Evolutionary conservation across 2,113 vertebrate species (phyloP), one percentile per base, ranked within the genome.

Genomic region (Colossoma macropomum): DNA sequence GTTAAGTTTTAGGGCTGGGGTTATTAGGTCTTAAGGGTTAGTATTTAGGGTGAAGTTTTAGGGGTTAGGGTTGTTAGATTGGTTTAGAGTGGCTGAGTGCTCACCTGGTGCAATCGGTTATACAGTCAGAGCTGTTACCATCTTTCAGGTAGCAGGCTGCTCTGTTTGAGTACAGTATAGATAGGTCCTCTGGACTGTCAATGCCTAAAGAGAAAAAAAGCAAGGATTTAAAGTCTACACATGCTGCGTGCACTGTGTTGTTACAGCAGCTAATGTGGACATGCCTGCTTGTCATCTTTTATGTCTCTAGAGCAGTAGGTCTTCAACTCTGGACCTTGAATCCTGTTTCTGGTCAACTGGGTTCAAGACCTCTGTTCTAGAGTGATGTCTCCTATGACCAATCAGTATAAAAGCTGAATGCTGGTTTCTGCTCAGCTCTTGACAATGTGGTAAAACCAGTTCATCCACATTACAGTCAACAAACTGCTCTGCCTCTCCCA

Each of bases 21-120:
- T 27, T 65, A 8, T 56, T 25, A 62, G n/a, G 9, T 25, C 10
- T 62, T 16, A 65, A 2, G 34, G 13, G 21, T 9, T 16, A 34
- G 50, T 73, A 3, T 70, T 17, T 80, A 65, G 16, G 41, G 41
- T 6, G 41, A 1, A 11, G 9, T 45, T 45, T 45, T 45, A 45
- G 41, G 32, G 41, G 54, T 19, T 25, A 19, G 60, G 38, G 48
- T 2, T 10, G 60, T 77, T 45, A 41, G 32, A 16, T 7, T 5
- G 7, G 63, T 66, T 65, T 6, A 27, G 25, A 16, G 13, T 65
- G 62, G 25, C 12, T 65, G 28, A 65, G 63, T 17, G 71, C 92
- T 96, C 92, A 99, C 97, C 93, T 96, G 90, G 94, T 94, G 94
- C 97, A 98, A 79, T 99, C 97, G 77, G 96, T 93, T 91, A 99